Evolutionary conservation across 2,797 vertebrate species (phyloP), one percentile per base, ranked within the genome.

Genomic region (Epinephelus malabaricus): DNA sequence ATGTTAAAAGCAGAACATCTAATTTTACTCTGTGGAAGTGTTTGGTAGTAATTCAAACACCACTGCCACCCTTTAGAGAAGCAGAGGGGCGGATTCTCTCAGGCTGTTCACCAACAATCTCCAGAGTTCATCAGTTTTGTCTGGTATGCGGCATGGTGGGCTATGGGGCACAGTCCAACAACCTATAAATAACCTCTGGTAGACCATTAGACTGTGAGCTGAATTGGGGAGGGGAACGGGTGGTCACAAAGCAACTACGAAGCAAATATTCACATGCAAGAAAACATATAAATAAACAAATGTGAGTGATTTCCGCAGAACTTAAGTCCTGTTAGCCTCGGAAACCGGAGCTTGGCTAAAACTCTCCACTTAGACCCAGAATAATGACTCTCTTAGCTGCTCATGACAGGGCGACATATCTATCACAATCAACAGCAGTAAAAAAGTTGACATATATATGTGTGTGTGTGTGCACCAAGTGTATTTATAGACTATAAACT

Each of bases 151-250:
- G 77, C 69, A 43, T 76, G 78, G 78, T 79, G 63, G 21, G 56
- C 60, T 53, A 84, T 61, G 79, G 60, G 77, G 65, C 40, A 72
- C 68, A 84, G 79, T 79, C 65, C 76, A 83, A 18, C 19, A 60
- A 54, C 25, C 86, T 92, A 88, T 88, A 91, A 92, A 94, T 90
- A 93, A 74, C 81, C 69, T 76, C 69, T 65, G 49, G 30, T 55
- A 17, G 65, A 76, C 79, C 83, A 83, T 85, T 88, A 86, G 64
- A 27, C 69, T 80, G 69, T 85, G 76, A 82, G 6, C 71, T 67
- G 47, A 69, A 62, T 3, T 14, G 55, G 40, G 49, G 62, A 64
- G 43, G 54, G 30, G 60, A 47, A 46, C 6, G 12, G 53, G 19
- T 45, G 23, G 17, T 51, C 61, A 72, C 30, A 69, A 73, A 83